Conservation (phyloP, 1,140 invertebrate genomes). For the Penaeus indicus region DNA sequence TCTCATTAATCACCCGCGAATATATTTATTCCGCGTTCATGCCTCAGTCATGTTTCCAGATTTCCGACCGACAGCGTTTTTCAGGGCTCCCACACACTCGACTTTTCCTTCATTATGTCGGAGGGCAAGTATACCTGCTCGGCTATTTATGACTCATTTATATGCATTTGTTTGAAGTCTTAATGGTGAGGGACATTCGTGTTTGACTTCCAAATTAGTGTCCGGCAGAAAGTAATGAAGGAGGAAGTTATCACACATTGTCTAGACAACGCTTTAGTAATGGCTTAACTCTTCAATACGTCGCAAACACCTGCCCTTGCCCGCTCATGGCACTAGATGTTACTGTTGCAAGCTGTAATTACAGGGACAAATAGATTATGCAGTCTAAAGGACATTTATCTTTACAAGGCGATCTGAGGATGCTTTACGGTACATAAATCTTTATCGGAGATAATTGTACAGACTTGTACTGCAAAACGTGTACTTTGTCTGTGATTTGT, state of each 20-base stretch:
- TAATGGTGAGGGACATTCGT: constrained; percentile 53
- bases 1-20: constrained; percentile 46
- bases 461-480: too few relatives aligned
- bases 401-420: too few relatives aligned
- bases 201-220: constrained; percentile 58
- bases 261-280: too few relatives aligned
- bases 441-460: too few relatives aligned
- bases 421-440: too few relatives aligned
- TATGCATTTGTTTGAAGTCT: constrained; percentile 61
- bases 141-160: constrained; percentile 50
- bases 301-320: too few relatives aligned
- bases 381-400: too few relatives aligned
- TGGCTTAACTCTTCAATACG: too few relatives aligned
- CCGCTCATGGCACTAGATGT: not conserved
- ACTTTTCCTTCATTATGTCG: constrained; percentile 6
- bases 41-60: not conserved
- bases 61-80: constrained; percentile 1
- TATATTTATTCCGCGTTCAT: constrained; percentile 1
- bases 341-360: constrained; percentile 1
- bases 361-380: not conserved
- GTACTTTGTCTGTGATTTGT: too few relatives aligned
- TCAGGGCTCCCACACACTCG: not conserved
- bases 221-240: constrained; percentile 37
- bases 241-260: not conserved
- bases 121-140: constrained; percentile 38